phyloP scores from a whole-genome alignment of 2,888 invertebrate genomes.

The Amblyjoppa proteus region DNA sequence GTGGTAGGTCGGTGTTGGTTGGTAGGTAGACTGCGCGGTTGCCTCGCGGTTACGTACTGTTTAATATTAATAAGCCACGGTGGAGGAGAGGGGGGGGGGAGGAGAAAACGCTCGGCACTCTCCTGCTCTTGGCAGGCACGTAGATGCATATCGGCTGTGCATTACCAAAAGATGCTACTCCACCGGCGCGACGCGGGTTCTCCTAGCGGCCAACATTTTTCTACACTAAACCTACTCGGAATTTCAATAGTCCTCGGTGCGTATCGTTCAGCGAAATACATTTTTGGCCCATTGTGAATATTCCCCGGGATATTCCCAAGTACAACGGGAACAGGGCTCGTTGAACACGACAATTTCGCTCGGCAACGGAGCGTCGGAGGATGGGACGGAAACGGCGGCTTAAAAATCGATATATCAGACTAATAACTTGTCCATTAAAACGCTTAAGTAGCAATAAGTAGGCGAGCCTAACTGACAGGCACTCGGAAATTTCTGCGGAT shows the following conservation, averaged over 20 bases:
- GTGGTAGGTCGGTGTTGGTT: slow-evolving; percentile 50
- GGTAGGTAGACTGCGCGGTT: slow-evolving; percentile 62
- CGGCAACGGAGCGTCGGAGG: slow-evolving; percentile 30
- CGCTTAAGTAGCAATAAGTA: slow-evolving; percentile 84
- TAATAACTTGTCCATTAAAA: slow-evolving; percentile 85
- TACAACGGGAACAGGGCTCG: neutral
- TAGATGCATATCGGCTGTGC: slow-evolving; percentile 83
- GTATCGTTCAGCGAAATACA: slow-evolving; percentile 10
- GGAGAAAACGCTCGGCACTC: slow-evolving; percentile 46
- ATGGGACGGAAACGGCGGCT: slow-evolving; percentile 71
- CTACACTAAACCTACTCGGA: slow-evolving; percentile 63
- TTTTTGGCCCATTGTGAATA: neutral
- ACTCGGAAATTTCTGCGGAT: slow-evolving; percentile 80
- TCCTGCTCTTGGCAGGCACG: slow-evolving; percentile 82
- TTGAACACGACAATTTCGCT: slow-evolving; percentile 31
- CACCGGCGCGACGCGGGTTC: slow-evolving; percentile 19
- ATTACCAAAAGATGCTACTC: slow-evolving; percentile 81
- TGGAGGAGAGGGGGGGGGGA: slow-evolving; percentile 33
- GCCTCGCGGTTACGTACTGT: slow-evolving; percentile 74
- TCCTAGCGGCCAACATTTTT: slow-evolving; percentile 54
- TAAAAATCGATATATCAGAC: slow-evolving; percentile 83
- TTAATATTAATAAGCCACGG: slow-evolving; percentile 83
- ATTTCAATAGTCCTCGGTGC: slow-evolving; percentile 62
- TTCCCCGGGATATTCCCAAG: neutral
- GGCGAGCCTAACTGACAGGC: slow-evolving; percentile 81